These are phyloP conservation scores for Tenthredo mesomela DNA, from an alignment of 2,888 invertebrate species.

Conservation along the genomic window DNA sequence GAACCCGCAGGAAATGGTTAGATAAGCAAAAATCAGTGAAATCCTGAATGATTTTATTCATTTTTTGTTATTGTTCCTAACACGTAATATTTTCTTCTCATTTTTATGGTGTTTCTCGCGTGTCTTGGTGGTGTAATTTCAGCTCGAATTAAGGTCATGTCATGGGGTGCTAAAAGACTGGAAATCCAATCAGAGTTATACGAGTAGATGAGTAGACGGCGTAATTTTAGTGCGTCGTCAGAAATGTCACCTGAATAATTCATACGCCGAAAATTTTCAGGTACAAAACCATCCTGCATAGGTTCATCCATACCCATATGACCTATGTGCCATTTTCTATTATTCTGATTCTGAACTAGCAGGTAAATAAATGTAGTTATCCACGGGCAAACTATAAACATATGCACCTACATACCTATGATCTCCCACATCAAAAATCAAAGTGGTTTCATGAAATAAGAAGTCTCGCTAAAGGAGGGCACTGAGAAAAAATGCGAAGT, in stretches of 20 bases:
- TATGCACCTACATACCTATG: no score
- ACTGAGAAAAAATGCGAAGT: no score
- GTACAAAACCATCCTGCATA: constrained; percentile 9
- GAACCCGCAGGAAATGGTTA: not conserved
- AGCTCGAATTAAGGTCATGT: constrained; percentile 12
- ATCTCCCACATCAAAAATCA: no score
- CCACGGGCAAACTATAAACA: not conserved
- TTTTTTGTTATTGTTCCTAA: not conserved
- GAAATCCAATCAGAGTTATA: constrained; percentile 40
- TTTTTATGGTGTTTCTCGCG: not conserved
- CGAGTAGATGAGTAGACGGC: constrained; percentile 3
- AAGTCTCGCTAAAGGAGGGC: no score
- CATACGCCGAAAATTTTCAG: constrained; percentile 22
- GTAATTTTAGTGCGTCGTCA: constrained; percentile 42
- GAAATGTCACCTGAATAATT: constrained; percentile 37
- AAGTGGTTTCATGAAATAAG: no score
- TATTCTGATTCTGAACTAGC: not conserved
- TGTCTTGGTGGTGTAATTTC: constrained; percentile 1
- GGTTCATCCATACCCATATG: not conserved
- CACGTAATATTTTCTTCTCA: no score
- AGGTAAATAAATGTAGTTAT: not conserved
- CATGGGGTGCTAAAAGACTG: constrained; percentile 35
- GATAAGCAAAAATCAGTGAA: not conserved
- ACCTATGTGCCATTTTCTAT: not conserved
- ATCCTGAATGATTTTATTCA: not conserved